Base-by-base conservation (phyloP, 53 echinoderm and acorn worm species). In the Pentamera pediparva region DNA sequence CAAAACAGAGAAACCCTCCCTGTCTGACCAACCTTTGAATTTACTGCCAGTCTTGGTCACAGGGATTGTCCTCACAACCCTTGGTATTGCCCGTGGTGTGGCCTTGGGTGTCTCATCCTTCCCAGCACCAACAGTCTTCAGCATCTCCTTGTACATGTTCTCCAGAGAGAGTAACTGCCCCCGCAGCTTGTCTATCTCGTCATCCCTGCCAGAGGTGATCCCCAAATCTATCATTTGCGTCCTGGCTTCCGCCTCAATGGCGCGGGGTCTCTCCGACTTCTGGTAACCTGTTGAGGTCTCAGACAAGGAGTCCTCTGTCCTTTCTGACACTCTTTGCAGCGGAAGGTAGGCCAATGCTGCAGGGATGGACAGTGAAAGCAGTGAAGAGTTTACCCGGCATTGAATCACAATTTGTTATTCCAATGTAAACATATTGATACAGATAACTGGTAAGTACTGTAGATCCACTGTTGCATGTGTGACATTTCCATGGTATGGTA, bases 141-240 rank as follows among this genome's bases (percentile, higher is more conserved):
- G 65, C 45, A 94, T 94, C 25, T 94, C 94, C 38, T 84, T 81
- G 54, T 94, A 94, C 94, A 94, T 94, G 33, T 70, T 79, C 76
- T 94, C 94, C 18, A 94, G 77, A n/a, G 82, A 76, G 18, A 90
- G 41, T 22, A 94, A 80, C 76, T 94, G 89, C 39, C 65, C 59
- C 59, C 90, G 27, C 49, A 94, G 75, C 62, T 74, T 85, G 28
- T 90, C 94, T 17, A 89, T 84, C 49, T 86, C 81, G 48, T 77
- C 63, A n/a, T 80, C 89, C 62, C 65, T 50, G 13, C 5, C 37
- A 19, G 35, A 4, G 0, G 62, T 11, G 17, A 17, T 6, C 11
- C n/a, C n/a, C n/a, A n/a, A n/a, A n/a, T n/a, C n/a, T n/a, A n/a
- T n/a, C n/a, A n/a, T n/a, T n/a, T n/a, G n/a, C n/a, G n/a, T n/a